A percentile compares a stretch with the other conserved stretches of the same genome.
Conservation (phyloP, 2,797 vertebrate genomes). For the Acomys russatus region DNA sequence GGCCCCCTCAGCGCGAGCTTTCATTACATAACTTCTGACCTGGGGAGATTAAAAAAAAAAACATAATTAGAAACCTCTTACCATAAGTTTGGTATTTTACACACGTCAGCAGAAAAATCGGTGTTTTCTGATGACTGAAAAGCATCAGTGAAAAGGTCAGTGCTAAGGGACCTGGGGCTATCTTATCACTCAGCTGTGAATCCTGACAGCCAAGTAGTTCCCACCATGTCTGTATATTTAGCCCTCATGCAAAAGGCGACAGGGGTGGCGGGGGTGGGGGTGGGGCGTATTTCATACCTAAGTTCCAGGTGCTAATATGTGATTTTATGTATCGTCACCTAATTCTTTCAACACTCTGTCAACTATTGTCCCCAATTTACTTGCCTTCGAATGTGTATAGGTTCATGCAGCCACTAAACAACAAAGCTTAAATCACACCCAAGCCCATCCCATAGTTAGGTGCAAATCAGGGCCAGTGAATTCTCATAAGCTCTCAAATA, state of each 20-base stretch:
- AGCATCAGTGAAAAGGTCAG: background rate
- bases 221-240: background rate
- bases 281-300: background rate
- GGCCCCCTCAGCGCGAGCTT: slow-evolving; percentile 94
- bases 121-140: slow-evolving; percentile 45
- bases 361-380: background rate
- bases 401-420: background rate
- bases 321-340: background rate
- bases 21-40: slow-evolving; percentile 94
- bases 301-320: background rate
- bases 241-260: background rate
- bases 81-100: background rate
- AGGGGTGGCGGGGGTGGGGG: background rate
- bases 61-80: slow-evolving; percentile 59
- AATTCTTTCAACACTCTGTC: slow-evolving; percentile 15
- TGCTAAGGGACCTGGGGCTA: slow-evolving; percentile 10
- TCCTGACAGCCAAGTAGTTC: background rate
- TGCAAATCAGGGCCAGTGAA: background rate
- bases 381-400: background rate
- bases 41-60: slow-evolving; percentile 79
- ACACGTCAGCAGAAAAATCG: slow-evolving; percentile 58
- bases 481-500: background rate
- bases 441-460: background rate
- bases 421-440: background rate
- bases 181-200: background rate